A percentile compares a stretch with the other conserved stretches of the same genome.
Conservation (phyloP, 2,113 vertebrate genomes). For the Coryphaenoides rupestris region DNA sequence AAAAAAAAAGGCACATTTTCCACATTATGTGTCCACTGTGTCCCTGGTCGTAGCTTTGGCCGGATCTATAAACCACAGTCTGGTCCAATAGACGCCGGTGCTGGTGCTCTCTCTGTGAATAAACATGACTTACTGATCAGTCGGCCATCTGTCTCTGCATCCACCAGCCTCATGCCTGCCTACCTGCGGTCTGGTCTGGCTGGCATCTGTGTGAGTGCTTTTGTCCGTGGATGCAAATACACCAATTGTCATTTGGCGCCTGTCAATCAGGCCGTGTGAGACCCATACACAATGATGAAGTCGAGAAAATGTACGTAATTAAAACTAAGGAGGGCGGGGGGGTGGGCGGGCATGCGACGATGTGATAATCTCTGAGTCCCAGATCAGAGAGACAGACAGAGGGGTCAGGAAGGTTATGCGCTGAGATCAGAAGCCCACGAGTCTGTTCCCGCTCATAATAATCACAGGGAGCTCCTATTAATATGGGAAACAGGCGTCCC, state of each 20-base stretch:
- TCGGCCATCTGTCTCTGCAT: constrained; percentile 36
- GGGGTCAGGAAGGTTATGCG: constrained; percentile 33
- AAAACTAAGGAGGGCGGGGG: not conserved
- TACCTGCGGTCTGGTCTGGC: too few relatives aligned
- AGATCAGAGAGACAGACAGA: constrained; percentile 13
- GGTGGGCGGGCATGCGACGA: constrained; percentile 4
- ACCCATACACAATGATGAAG: constrained; percentile 16
- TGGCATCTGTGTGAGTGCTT: constrained; percentile 23
- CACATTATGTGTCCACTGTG: too few relatives aligned
- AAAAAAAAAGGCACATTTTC: too few relatives aligned
- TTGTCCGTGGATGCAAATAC: constrained; percentile 46
- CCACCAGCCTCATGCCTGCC: constrained; percentile 22
- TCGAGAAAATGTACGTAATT: not conserved
- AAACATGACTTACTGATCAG: too few relatives aligned
- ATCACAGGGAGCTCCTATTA: constrained; percentile 19
- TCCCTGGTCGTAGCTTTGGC: too few relatives aligned
- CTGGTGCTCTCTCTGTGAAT: constrained; percentile 15
- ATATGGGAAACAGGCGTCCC: constrained; percentile 26
- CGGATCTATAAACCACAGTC: too few relatives aligned
- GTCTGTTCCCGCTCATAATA: constrained; percentile 25
- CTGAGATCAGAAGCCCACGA: constrained; percentile 17
- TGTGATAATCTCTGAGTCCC: constrained; percentile 22
- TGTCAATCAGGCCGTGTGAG: constrained; percentile 13
- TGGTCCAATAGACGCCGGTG: not conserved
- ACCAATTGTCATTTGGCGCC: constrained; percentile 46